phyloP scores from a whole-genome alignment of 2,888 invertebrate species.

The Sericinus montela region DNA sequence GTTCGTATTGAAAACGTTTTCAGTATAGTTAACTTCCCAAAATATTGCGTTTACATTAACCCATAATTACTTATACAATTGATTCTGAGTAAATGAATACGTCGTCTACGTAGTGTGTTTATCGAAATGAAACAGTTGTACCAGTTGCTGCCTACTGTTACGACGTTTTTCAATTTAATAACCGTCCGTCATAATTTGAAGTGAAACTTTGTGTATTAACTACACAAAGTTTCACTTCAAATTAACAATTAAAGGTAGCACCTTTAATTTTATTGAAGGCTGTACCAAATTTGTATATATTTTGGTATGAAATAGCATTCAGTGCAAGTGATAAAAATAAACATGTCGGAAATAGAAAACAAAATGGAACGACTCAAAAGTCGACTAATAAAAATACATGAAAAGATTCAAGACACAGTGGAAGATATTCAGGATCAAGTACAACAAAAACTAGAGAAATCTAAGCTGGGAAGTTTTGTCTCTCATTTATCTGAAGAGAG shows the following conservation, averaged over 20 bases:
- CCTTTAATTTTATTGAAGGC: too few species aligned
- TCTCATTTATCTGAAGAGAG: conserved; percentile 59
- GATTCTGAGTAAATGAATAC: not conserved
- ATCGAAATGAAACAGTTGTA: not conserved
- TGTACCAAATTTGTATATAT: too few species aligned
- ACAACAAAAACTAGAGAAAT: conserved; percentile 55
- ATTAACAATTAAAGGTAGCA: too few species aligned
- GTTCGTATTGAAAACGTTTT: too few species aligned
- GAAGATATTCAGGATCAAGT: conserved; percentile 68
- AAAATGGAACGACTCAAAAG: conserved; percentile 59
- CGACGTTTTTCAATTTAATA: too few species aligned
- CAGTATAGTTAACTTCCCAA: not conserved
- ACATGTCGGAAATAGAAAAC: conserved; percentile 54
- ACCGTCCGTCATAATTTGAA: too few species aligned
- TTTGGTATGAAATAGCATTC: not conserved
- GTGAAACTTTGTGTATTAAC: too few species aligned
- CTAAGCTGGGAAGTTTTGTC: conserved; percentile 49
- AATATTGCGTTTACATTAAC: not conserved
- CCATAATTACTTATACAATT: not conserved
- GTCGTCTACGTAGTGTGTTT: not conserved
- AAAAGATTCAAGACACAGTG: conserved; percentile 60
- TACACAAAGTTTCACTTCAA: too few species aligned
- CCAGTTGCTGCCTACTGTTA: not conserved
- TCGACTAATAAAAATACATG: conserved; percentile 56
- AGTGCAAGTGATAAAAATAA: conserved; percentile 6